Evolutionary conservation across 2,113 vertebrate genomes (phyloP), one percentile per base, ranked within the genome.

Genomic region (Ceuthmochares aereus): DNA sequence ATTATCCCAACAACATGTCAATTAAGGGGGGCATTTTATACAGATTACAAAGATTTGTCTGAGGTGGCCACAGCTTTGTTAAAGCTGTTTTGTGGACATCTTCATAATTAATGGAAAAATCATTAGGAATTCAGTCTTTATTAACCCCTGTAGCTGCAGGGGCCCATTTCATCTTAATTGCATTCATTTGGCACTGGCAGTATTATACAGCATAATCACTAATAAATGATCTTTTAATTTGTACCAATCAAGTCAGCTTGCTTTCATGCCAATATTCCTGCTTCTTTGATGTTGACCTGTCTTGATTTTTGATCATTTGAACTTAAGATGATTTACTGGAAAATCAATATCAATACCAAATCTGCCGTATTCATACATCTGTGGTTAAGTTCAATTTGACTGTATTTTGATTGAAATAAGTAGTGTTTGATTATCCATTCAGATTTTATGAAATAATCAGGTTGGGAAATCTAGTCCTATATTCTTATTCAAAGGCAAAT

Each of bases 71-170:
- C 96, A 96, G 98, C 98, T 98, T 98, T 98, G 98, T 98, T 98
- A 98, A 98, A 92, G 96, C 95, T 98, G 96, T 98, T 98, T 97
- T 98, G 97, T 98, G 98, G 98, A 98, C 98, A 98, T 98, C 98
- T 98, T 98, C 98, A 98, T 98, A 98, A 98, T 98, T 98, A 98
- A 98, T 98, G 98, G 97, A 98, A 97, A 98, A 98, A 98, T 98
- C 98, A 98, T 98, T 98, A 98, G 97, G 98, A 98, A 98, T 98
- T 97, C 97, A 97, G 98, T 98, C 98, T 98, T 98, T 97, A 98
- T 98, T 98, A 98, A 98, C 98, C 98, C 95, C 97, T 98, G 97
- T 98, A 98, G 97, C 98, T 98, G 98, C 98, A 98, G 98, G 98
- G 98, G 98, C 97, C 98, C 97, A 98, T 98, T 98, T 98, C 97